phyloP scores from a whole-genome alignment of 2,888 invertebrate species.

The Melolontha melolontha region DNA sequence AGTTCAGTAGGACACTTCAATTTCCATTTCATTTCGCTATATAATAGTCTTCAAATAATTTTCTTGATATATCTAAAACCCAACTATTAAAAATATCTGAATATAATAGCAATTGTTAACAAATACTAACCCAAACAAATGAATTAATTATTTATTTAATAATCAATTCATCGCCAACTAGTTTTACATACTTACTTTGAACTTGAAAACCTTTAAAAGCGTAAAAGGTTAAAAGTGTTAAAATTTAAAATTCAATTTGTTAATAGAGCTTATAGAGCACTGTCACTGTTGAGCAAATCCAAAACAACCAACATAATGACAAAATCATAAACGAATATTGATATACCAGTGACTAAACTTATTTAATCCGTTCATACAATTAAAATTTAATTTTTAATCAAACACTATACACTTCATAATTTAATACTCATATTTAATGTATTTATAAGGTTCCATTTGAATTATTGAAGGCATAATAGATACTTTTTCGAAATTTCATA shows the following conservation, averaged over 20 bases:
- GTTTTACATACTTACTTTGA: slow-evolving; percentile 52
- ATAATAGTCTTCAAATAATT: slow-evolving; percentile 1
- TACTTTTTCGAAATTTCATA: too few relatives aligned
- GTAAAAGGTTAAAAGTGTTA: slow-evolving; percentile 62
- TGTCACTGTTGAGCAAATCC: too few relatives aligned
- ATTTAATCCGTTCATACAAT: too few relatives aligned
- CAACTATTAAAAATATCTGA: background rate
- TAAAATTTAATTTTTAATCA: too few relatives aligned
- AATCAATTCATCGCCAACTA: background rate
- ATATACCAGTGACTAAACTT: too few relatives aligned
- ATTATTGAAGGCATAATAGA: too few relatives aligned
- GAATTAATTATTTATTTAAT: background rate
- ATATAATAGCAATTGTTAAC: background rate
- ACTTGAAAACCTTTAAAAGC: too few relatives aligned
- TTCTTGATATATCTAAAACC: background rate
- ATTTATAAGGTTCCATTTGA: too few relatives aligned
- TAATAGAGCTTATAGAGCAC: too few relatives aligned
- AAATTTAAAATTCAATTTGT: background rate
- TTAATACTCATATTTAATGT: too few relatives aligned
- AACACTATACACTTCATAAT: too few relatives aligned
- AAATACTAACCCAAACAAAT: too few relatives aligned
- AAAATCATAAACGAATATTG: background rate
- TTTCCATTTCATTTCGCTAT: slow-evolving; percentile 22
- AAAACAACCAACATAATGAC: background rate
- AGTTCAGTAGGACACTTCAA: slow-evolving; percentile 23